Base-by-base conservation (phyloP, 2,113 vertebrate genomes). In the Chaenocephalus aceratus region DNA sequence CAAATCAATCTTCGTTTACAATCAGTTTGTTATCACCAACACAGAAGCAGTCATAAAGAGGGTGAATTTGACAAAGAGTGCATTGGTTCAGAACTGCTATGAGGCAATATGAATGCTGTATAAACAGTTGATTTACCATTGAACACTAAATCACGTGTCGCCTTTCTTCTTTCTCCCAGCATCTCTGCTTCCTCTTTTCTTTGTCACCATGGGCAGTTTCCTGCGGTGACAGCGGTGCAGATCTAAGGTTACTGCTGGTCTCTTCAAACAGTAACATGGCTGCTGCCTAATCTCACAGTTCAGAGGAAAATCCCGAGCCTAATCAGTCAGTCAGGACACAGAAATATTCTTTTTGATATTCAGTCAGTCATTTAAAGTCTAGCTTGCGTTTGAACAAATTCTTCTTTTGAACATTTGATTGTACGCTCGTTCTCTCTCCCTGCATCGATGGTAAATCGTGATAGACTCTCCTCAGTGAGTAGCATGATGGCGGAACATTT, bases 201-300 rank as follows among this genome's bases (percentile, higher is more conserved):
- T 63, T 48, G 83, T 88, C 72, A 46, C 89, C 86, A 86, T 88
- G 81, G 89, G 79, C 79, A 9, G 81, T 84, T 84, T 41, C 57
- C 80, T 76, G 63, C 11, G 23, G 79, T 75, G 82, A 64, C 77
- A 67, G 59, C 16, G 34, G 61, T 68, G 60, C 57, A 75, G 77
- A 83, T 77, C 73, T 68, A 56, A 72, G 57, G 65, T 41, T 71
- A 57, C 58, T 11, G 73, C 76, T 45, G 49, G 71, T 63, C 21
- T 70, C 60, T 72, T 82, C 30, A 78, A 74, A 73, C 56, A 66
- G 30, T 69, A 49, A 57, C 45, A 14, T 44, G 54, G 23, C 53
- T 45, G 72, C 64, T 26, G 52, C 58, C 54, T 41, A 46, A 49
- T 15, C 13, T 60, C 45, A 53, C 45, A 36, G 49, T 72, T 77